A percentile compares a stretch with the other conserved stretches of the same genome.
These are phyloP conservation scores for Petrolisthes manimaculis DNA, from an alignment of 2,888 invertebrate species.

Conservation along the genomic window DNA sequence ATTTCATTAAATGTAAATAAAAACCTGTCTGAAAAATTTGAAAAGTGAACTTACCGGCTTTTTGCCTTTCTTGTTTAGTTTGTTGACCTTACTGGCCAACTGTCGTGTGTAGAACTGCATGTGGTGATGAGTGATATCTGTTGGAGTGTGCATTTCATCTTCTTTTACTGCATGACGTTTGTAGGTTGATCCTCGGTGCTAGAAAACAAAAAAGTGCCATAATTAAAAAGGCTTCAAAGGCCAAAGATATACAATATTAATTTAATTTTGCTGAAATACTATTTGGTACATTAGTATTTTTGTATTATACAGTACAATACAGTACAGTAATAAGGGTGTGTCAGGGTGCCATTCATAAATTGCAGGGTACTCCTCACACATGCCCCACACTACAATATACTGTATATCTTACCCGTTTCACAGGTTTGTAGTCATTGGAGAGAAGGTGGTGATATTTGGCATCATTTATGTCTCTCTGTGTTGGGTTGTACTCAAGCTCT, in stretches of 20 bases:
- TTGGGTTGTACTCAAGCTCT: constrained; percentile 91
- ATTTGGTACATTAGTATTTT: too few species aligned
- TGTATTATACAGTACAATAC: too few species aligned
- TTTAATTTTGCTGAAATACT: too few species aligned
- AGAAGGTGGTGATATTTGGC: constrained; percentile 93
- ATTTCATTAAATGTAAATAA: not conserved
- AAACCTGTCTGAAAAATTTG: not conserved
- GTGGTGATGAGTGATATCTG: constrained; percentile 56
- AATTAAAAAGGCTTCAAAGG: too few species aligned
- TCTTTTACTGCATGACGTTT: constrained; percentile 92
- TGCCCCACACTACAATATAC: not conserved
- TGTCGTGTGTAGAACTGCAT: constrained; percentile 58
- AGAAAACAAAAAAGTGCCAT: constrained; percentile 64
- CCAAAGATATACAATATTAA: too few species aligned
- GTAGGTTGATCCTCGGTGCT: constrained; percentile 91
- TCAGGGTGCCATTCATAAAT: too few species aligned
- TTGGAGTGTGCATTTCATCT: constrained; percentile 84
- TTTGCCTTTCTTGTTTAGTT: constrained; percentile 31
- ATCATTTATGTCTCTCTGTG: constrained; percentile 91
- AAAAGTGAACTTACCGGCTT: constrained; percentile 41
- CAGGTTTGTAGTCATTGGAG: constrained; percentile 77
- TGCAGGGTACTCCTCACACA: not conserved
- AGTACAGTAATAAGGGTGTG: too few species aligned
- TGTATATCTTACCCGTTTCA: constrained; percentile 44
- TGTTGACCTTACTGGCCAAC: constrained; percentile 48